These are phyloP conservation scores for Drosophila suboccidentalis DNA, from an alignment of 2,888 invertebrate species.

Conservation along the genomic window DNA sequence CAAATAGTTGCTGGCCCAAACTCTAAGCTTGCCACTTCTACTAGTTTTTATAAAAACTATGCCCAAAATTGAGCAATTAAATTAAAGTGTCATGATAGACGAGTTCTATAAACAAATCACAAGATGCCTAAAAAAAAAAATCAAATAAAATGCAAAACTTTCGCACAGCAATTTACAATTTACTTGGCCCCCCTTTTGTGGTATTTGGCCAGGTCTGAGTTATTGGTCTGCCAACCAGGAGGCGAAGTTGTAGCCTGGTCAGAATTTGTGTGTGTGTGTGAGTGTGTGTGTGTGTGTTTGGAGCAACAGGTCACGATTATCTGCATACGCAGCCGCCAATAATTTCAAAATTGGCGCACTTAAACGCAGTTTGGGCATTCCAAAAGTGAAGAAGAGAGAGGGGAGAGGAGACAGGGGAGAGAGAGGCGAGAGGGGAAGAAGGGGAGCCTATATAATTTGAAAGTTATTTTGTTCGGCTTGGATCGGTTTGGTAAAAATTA, in stretches of 20 bases:
- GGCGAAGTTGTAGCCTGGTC: slow-evolving; percentile 7
- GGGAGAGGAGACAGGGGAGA: too few relatives aligned
- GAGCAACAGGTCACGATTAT: slow-evolving; percentile 84
- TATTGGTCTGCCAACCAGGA: slow-evolving; percentile 41
- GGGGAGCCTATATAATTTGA: slow-evolving; percentile 63
- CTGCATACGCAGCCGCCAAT: slow-evolving; percentile 81
- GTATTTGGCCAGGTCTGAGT: slow-evolving; percentile 57
- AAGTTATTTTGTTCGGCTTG: slow-evolving; percentile 70
- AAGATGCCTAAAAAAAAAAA: slow-evolving; percentile 23
- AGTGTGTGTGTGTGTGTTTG: slow-evolving; percentile 42
- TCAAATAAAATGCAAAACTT: slow-evolving; percentile 26
- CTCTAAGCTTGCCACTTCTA: not conserved
- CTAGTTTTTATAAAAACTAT: slow-evolving; percentile 30
- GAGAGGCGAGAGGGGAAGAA: too few relatives aligned
- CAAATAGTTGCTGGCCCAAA: slow-evolving; percentile 49
- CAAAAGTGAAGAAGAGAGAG: not conserved
- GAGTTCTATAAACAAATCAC: slow-evolving; percentile 40
- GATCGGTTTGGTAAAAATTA: slow-evolving; percentile 73
- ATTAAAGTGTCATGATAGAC: slow-evolving; percentile 58
- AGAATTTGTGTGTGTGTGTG: slow-evolving; percentile 43
- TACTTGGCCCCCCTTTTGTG: slow-evolving; percentile 20
- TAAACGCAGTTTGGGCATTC: slow-evolving; percentile 51
- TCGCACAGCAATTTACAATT: slow-evolving; percentile 57
- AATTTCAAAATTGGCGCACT: slow-evolving; percentile 84
- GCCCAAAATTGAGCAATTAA: slow-evolving; percentile 73